Evolutionary conservation across 1,140 invertebrate species (phyloP).

Genomic region (Pseudomyrmex cubaensis): DNA sequence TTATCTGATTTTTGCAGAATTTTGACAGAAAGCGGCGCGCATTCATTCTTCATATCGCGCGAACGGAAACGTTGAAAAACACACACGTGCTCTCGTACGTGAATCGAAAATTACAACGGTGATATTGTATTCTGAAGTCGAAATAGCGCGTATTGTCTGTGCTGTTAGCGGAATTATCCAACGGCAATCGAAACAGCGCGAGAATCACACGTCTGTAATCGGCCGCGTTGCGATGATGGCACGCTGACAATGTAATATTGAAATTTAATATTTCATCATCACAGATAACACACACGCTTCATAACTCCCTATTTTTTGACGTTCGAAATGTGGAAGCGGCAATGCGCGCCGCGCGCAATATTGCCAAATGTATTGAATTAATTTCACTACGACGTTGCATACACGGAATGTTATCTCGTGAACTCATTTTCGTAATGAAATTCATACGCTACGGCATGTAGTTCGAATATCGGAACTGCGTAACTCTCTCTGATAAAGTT

Average conservation of each 20-base stretch:
- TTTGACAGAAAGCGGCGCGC: neutral
- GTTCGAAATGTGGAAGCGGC: neutral
- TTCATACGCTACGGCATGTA: neutral
- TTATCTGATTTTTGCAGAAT: neutral
- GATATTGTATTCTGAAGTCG: neutral
- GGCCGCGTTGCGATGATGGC: neutral
- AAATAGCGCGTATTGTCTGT: neutral
- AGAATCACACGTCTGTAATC: slow-evolving; percentile 5
- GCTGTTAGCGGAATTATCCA: neutral
- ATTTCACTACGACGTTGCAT: neutral
- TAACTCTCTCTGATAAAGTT: neutral
- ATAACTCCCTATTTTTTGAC: slow-evolving; percentile 30
- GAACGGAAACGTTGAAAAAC: neutral
- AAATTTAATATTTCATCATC: slow-evolving; percentile 54
- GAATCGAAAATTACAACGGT: neutral
- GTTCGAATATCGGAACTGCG: neutral
- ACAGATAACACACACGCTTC: slow-evolving; percentile 21
- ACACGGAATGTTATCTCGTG: neutral
- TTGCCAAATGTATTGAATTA: slow-evolving; percentile 35
- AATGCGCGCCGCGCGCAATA: neutral
- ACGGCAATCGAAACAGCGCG: slow-evolving; percentile 24
- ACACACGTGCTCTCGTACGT: no score
- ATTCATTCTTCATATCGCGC: neutral
- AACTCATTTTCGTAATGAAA: slow-evolving; percentile 29
- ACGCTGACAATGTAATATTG: slow-evolving; percentile 39